These are phyloP conservation scores for Drosophila histrio DNA, from an alignment of 2,888 invertebrate genomes.

Conservation along the genomic window DNA sequence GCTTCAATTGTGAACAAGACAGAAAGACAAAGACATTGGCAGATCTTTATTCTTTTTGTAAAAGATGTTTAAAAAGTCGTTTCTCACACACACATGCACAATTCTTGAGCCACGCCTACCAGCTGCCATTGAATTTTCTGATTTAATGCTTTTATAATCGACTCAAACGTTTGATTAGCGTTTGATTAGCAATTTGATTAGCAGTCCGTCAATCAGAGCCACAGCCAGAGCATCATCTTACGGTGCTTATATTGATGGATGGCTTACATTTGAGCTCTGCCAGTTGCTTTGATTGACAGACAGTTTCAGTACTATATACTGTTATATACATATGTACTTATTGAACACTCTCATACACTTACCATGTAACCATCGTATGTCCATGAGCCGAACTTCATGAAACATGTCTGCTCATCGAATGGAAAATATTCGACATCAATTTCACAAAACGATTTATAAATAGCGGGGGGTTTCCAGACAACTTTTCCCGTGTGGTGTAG, in stretches of 20 bases:
- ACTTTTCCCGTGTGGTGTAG: constrained; percentile 96
- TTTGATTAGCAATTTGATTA: constrained; percentile 58
- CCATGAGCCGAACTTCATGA: constrained; percentile 97
- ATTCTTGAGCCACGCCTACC: constrained; percentile 19
- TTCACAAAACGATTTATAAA: constrained; percentile 98
- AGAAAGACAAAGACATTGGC: not conserved
- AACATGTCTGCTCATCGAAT: constrained; percentile 97
- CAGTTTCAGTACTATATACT: constrained; percentile 13
- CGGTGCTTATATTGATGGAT: constrained; percentile 35
- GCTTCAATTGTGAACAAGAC: constrained; percentile 8
- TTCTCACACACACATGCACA: constrained; percentile 3
- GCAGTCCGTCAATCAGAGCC: constrained; percentile 50
- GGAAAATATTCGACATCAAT: constrained; percentile 98
- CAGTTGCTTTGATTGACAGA: constrained; percentile 61
- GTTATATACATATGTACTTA: not conserved
- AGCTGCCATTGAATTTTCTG: constrained; percentile 37
- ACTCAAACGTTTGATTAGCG: constrained; percentile 61
- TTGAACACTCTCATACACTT: constrained; percentile 76
- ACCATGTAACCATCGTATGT: constrained; percentile 98
- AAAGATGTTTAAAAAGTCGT: constrained; percentile 53
- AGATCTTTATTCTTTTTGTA: constrained; percentile 2
- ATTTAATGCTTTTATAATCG: constrained; percentile 77
- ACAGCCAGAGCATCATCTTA: constrained; percentile 5
- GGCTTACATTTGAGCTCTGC: constrained; percentile 40
- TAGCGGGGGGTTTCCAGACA: constrained; percentile 98